A percentile compares a stretch with the other conserved stretches of the same genome.
Conservation (phyloP, 2,797 vertebrate genomes). For the Sebastes cheni region DNA sequence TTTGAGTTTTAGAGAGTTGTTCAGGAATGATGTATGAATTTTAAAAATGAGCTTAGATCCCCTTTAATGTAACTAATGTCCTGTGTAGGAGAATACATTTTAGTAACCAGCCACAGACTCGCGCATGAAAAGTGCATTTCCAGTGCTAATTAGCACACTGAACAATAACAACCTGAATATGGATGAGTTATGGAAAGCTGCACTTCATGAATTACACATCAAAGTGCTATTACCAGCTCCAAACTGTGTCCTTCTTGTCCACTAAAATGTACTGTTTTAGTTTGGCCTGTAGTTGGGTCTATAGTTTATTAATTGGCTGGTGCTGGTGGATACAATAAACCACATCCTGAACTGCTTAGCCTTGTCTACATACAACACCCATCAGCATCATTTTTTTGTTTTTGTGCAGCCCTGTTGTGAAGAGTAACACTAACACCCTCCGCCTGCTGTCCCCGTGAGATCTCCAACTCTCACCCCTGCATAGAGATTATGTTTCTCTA, state of each 20-base stretch:
- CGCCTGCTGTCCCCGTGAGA: neutral
- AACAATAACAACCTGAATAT: neutral
- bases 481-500: conserved; percentile 12
- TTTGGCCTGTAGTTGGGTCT: neutral
- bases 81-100: neutral
- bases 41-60: too few species aligned
- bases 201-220: conserved; percentile 10
- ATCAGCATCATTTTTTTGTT: neutral
- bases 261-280: neutral
- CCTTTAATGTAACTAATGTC: too few species aligned
- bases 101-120: neutral
- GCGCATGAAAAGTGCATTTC: neutral
- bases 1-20: too few species aligned
- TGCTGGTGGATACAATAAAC: neutral
- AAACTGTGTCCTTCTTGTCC: neutral
- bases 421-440: neutral
- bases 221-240: neutral
- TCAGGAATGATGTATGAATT: too few species aligned
- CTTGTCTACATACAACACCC: neutral
- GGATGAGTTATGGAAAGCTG: neutral
- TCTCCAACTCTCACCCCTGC: neutral
- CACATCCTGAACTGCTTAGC: neutral
- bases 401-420: neutral
- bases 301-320: neutral
- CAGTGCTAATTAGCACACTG: neutral